These are phyloP conservation scores for Pteronura brasiliensis DNA, from an alignment of 2,113 vertebrate genomes.

Conservation along the genomic window DNA sequence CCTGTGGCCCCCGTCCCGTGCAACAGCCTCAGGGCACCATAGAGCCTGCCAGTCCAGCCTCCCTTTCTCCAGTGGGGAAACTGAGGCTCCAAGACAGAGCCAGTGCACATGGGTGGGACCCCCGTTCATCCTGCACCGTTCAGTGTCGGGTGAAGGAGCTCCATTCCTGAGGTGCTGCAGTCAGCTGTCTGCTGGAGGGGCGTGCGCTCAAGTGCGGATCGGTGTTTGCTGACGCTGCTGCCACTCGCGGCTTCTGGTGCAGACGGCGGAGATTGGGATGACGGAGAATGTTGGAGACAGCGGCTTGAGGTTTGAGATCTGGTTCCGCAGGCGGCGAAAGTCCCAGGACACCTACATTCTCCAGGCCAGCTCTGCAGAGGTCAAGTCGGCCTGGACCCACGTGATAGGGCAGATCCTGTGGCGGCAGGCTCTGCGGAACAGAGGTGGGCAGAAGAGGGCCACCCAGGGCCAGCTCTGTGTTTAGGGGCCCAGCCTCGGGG, in stretches of 20 bases:
- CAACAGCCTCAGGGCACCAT: not conserved
- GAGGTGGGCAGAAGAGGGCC: conserved; percentile 77
- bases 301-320: conserved; percentile 91
- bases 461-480: accelerated
- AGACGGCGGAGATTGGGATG: conserved; percentile 91
- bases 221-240: not conserved
- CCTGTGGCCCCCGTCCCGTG: not conserved
- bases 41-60: not conserved
- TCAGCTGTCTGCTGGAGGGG: not conserved
- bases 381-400: conserved; percentile 86
- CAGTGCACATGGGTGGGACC: no score
- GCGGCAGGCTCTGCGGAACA: conserved; percentile 89
- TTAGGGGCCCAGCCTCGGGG: not conserved
- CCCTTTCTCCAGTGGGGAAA: not conserved
- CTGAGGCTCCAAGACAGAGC: not conserved
- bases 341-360: conserved; percentile 89
- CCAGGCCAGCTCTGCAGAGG: conserved; percentile 85
- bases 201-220: not conserved
- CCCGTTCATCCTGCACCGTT: accelerated
- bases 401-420: conserved; percentile 89
- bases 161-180: not conserved
- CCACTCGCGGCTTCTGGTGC: not conserved
- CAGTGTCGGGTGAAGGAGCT: not conserved
- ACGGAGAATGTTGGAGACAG: conserved; percentile 90
- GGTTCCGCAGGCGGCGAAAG: conserved; percentile 87